phyloP scores from a whole-genome alignment of 1,140 invertebrate species.

The Drosophila quadrilineata region DNA sequence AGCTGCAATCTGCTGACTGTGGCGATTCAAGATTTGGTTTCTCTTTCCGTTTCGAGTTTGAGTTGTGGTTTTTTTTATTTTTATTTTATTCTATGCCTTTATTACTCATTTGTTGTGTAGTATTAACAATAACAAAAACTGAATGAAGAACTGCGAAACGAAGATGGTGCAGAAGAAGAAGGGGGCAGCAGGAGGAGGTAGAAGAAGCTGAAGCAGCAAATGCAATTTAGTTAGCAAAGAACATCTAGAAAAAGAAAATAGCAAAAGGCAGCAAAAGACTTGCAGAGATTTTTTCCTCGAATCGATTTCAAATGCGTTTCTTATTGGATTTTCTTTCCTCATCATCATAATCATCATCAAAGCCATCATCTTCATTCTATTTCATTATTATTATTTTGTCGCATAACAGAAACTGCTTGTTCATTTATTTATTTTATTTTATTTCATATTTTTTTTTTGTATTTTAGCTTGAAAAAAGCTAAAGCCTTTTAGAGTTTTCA shows the following conservation, averaged over 20 bases:
- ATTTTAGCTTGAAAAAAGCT: conserved; percentile 17
- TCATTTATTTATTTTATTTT: conserved; percentile 28
- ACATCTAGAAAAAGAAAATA: conserved; percentile 1
- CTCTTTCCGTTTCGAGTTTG: conserved; percentile 12
- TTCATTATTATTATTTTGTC: conserved; percentile 7
- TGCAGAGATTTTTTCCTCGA: conserved; percentile 30
- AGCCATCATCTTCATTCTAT: conserved; percentile 27
- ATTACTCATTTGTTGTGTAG: conserved; percentile 37
- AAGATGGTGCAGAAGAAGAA: too few species aligned
- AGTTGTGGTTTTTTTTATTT: neutral
- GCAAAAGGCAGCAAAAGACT: conserved; percentile 33
- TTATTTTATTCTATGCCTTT: conserved; percentile 17
- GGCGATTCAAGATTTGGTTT: conserved; percentile 13
- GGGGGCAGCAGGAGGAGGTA: too few species aligned
- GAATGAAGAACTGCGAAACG: conserved; percentile 31
- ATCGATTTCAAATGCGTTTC: conserved; percentile 52
- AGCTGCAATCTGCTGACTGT: conserved; percentile 14
- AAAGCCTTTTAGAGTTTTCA: too few species aligned
- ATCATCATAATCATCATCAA: too few species aligned
- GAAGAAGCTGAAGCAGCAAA: too few species aligned
- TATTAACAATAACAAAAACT: conserved; percentile 50
- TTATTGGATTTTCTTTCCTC: conserved; percentile 30
- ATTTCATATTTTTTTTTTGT: conserved; percentile 17
- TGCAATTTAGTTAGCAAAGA: conserved; percentile 28
- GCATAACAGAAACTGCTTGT: conserved; percentile 45